Evolutionary conservation across 2,797 vertebrate species (phyloP).

Genomic region (Siniperca obscura): DNA sequence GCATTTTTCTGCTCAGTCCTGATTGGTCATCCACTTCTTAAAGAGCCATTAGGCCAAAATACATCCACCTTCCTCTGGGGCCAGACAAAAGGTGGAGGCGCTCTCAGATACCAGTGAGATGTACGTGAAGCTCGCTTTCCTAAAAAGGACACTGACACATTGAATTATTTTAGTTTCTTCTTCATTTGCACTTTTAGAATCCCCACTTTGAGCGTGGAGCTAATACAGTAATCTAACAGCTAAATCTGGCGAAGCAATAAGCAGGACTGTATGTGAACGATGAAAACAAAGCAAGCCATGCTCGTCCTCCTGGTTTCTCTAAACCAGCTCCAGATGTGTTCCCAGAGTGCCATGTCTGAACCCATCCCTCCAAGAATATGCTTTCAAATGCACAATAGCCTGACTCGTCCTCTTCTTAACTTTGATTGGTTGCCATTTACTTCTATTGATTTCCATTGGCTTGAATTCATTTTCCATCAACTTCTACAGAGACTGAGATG

Average conservation of each 20-base stretch:
- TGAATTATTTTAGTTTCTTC: background rate
- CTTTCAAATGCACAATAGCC: background rate
- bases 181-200: slow-evolving; percentile 22
- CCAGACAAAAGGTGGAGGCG: background rate
- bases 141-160: background rate
- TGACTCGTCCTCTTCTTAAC: slow-evolving; percentile 4
- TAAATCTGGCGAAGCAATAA: background rate
- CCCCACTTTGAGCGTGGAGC: background rate
- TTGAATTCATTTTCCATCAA: background rate
- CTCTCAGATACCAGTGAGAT: background rate
- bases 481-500: background rate
- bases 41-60: background rate
- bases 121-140: background rate
- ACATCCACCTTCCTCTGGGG: background rate
- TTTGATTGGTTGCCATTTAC: background rate
- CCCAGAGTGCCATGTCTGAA: background rate
- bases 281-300: background rate
- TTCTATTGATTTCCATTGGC: background rate
- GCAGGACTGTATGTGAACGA: background rate
- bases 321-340: background rate
- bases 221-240: background rate
- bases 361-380: background rate
- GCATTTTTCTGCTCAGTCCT: background rate
- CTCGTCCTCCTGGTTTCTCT: background rate
- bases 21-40: background rate